Evolutionary conservation across 2,888 invertebrate species (phyloP), one percentile per base, ranked within the genome.

Genomic region (Beris morrisii): DNA sequence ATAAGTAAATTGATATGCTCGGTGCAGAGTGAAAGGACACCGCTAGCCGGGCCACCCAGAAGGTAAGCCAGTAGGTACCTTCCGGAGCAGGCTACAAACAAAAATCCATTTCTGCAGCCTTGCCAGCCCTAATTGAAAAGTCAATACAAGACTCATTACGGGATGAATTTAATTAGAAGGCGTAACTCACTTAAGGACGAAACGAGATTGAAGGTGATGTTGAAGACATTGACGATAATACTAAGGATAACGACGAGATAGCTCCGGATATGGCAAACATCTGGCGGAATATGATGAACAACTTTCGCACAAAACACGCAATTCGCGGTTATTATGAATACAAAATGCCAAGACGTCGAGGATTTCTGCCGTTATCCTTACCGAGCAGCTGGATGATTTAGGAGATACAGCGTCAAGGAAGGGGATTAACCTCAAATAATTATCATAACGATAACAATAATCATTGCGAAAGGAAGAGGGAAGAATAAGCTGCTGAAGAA

Each of bases 131-230:
- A 65, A 68, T 68, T 68, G 65, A 68, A 65, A 68, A 68, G 68
- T 68, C 68, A 68, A 68, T 68, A 68, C 65, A 65, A 56, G 65
- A 56, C 65, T 68, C 68, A 68, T 68, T 68, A 68, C 61, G 13
- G 52, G 59, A 38, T 54, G 65, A 68, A 68, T 68, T 59, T 65
- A 61, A 65, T 68, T 68, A 68, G 61, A 61, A 65, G 52, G 61
- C 53, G 50, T 68, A 68, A 68, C 61, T 65, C 68, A 68, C 50
- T 68, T 68, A 65, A 54, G 32, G 30, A 45, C 38, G 22, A 38
- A 50, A 30, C 52, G n/a, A 22, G 38, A n/a, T 59, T 15, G 32
- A 61, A 61, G 38, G 52, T 38, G 61, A 50, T 50, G 43, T 61
- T 31, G 59, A 50, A 7, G 61, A 56, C 43, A 22, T 13, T 43